Evolutionary conservation across 1,140 invertebrate genomes (phyloP), one percentile per base, ranked within the genome.

Genomic region (Meloidogyne hapla): DNA sequence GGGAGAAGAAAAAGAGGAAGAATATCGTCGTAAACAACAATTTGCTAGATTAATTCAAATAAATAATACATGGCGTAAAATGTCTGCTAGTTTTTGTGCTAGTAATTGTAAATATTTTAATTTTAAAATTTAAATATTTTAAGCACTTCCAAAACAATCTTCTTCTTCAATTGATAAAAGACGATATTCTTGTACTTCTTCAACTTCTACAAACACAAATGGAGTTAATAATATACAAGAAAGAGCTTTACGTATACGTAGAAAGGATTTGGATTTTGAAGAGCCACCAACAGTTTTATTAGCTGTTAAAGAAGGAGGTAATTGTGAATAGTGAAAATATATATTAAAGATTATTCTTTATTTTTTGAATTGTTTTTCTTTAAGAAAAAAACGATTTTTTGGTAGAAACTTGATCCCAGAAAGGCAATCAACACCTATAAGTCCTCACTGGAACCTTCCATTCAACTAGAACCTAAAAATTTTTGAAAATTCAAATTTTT

Each of bases 241-340:
- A 56, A 56, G n/a, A n/a, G n/a, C 48, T 56, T 56, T 74, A 8
- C 38, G 71, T 10, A 62, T 81, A 48, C 25, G 81, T 38, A 33
- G 80, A 42, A 81, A 81, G 45, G 80, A 81, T 61, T 69, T 81
- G 38, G 75, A 81, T 23, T 81, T 81, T 72, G 81, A 83, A 28
- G 66, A 80, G 26, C 77, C 80, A 0, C 8, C 48, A 8, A 56
- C 48, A 8, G 25, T 81, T 38, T 75, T 81, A 18, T 40, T 80
- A 1, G 80, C 81, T 40, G 77, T 80, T 38, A 83, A 83, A 67
- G 81, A 81, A 21, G 26, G 42, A 28, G 78, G 78, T 79, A 77
- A 75, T 42, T 72, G 63, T n/a, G n/a, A n/a, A n/a, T n/a, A n/a
- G n/a, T n/a, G n/a, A n/a, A n/a, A n/a, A n/a, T n/a, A n/a, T n/a